A percentile compares a stretch with the other conserved stretches of the same genome.
Evolutionary conservation across 2,888 invertebrate species (phyloP).

Genomic region (Nowickia ferox): DNA sequence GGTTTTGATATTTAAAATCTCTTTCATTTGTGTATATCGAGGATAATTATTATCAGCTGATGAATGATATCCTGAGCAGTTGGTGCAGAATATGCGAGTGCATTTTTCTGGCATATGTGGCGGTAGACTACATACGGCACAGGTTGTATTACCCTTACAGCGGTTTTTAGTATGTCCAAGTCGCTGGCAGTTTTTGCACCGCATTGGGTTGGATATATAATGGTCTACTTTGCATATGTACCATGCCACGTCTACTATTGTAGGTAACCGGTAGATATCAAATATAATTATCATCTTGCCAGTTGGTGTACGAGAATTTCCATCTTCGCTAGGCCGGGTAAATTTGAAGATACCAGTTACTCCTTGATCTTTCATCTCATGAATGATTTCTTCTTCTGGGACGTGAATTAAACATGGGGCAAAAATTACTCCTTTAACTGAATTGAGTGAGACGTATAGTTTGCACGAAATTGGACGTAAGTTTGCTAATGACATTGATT

Average conservation of each 20-base stretch:
- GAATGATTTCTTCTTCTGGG: conserved; percentile 35
- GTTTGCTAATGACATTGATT: conserved; percentile 10
- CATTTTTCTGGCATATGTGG: conserved; percentile 9
- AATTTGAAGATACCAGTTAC: conserved; percentile 10
- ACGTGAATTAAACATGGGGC: conserved; percentile 26
- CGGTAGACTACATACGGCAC: conserved; percentile 7
- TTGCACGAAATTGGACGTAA: conserved; percentile 18
- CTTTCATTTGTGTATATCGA: conserved; percentile 23
- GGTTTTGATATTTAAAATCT: conserved; percentile 27
- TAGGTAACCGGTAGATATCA: conserved; percentile 51
- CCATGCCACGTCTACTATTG: conserved; percentile 48
- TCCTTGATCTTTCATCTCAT: conserved; percentile 12
- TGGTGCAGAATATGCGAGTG: conserved; percentile 21
- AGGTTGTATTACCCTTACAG: conserved; percentile 11
- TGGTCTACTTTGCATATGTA: conserved; percentile 51
- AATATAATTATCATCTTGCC: conserved; percentile 62
- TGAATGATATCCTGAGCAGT: conserved; percentile 15
- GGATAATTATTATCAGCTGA: conserved; percentile 23
- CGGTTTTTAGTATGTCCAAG: conserved; percentile 30
- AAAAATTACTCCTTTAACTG: background rate
- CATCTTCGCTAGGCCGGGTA: conserved; percentile 14
- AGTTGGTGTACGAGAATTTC: conserved; percentile 20
- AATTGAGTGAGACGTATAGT: background rate
- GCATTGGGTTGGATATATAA: conserved; percentile 65
- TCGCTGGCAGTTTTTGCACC: conserved; percentile 54